phyloP scores from a whole-genome alignment of 2,888 invertebrate genomes.

The Sepiola atlantica region DNA sequence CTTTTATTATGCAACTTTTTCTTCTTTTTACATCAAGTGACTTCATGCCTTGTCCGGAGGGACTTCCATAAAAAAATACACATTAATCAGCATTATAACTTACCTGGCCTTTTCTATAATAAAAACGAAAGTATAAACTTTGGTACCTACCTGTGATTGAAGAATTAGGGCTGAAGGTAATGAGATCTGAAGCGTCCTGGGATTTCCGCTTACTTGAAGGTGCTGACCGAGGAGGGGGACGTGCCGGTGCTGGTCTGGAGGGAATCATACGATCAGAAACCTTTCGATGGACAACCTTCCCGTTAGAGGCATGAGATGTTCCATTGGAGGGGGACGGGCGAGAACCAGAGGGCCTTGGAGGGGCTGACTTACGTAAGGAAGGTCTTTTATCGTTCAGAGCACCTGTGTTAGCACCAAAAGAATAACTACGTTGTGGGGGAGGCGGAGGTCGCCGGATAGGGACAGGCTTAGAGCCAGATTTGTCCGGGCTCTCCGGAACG shows the following conservation, averaged over 20 bases:
- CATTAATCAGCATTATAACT: not conserved
- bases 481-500: not conserved
- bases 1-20: too few relatives aligned
- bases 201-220: conserved; percentile 54
- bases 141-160: conserved; percentile 35
- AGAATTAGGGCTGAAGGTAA: conserved; percentile 64
- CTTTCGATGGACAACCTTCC: conserved; percentile 46
- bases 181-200: conserved; percentile 59
- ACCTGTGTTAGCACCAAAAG: conserved; percentile 49
- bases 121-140: not conserved
- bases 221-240: conserved; percentile 50
- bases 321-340: conserved; percentile 51
- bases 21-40: not conserved
- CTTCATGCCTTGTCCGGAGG: not conserved
- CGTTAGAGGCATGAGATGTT: conserved; percentile 34
- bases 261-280: conserved; percentile 53
- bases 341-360: conserved; percentile 66
- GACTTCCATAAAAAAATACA: not conserved
- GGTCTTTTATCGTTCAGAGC: conserved; percentile 53
- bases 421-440: conserved; percentile 53
- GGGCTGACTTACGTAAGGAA: conserved; percentile 63
- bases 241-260: conserved; percentile 63
- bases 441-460: conserved; percentile 54
- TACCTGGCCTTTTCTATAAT: not conserved
- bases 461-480: not conserved